phyloP scores from a whole-genome alignment of 2,888 invertebrate species.

The Blomia tropicalis region DNA sequence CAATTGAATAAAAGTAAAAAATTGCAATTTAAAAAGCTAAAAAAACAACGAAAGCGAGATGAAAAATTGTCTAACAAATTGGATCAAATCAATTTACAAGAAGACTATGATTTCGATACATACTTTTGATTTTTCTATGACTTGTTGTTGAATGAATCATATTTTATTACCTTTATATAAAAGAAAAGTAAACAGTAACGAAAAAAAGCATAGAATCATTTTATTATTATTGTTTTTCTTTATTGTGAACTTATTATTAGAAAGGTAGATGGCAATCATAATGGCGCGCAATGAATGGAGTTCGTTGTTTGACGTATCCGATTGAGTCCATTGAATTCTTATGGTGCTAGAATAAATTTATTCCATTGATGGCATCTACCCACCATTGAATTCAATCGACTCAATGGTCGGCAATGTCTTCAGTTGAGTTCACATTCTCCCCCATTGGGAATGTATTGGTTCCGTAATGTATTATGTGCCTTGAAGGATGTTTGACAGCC shows the following conservation, averaged over 20 bases:
- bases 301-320: background rate
- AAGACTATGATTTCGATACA: constrained; percentile 10
- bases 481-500: too few species aligned
- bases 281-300: background rate
- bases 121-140: background rate
- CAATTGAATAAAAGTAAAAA: constrained; percentile 45
- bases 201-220: background rate
- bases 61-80: constrained; percentile 31
- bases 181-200: too few species aligned
- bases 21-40: constrained; percentile 50
- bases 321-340: constrained; percentile 12
- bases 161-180: background rate
- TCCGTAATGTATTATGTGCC: too few species aligned
- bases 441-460: too few species aligned
- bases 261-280: background rate
- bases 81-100: background rate
- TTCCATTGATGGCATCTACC: background rate
- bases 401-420: background rate
- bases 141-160: background rate
- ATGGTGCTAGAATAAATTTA: constrained; percentile 10
- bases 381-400: constrained; percentile 14
- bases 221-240: background rate
- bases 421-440: too few species aligned
- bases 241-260: too few species aligned
- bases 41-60: constrained; percentile 43